Evolutionary conservation across 2,113 vertebrate genomes (phyloP), one percentile per base, ranked within the genome.

Genomic region (Cariama cristata): DNA sequence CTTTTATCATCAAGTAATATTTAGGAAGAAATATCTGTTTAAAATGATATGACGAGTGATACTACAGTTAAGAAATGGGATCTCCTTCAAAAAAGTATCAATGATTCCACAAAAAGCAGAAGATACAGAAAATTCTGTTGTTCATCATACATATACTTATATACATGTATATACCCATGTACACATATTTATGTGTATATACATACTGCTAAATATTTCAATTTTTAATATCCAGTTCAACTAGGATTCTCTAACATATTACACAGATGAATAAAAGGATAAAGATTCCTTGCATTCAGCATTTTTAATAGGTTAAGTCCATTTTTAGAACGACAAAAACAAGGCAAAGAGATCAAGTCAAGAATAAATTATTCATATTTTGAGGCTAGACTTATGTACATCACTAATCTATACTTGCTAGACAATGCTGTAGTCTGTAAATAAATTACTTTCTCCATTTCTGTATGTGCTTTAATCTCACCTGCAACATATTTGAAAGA

Each of bases 61-160:
- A 52, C 30, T 49, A 28, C 2, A 67, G 9, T 8, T 69, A 38
- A 68, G 45, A 85, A 64, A 73, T 1, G 80, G 32, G 17, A 50
- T 40, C 20, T 14, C 59, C 22, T 74, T 74, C 2, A 3, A 76
- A 53, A 90, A 86, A 47, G 12, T 19, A 53, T 40, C 42, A 73
- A 12, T n/a, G 11, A 89, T 35, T 64, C 19, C 40, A 77, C 20
- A 71, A 62, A 86, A 80, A 76, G 45, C 75, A 83, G 45, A 76
- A 17, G 20, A 44, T 4, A 49, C 10, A 4, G 1, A 68, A 72
- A 52, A 72, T 13, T 30, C 32, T 38, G 5, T 12, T 68, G 23
- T 47, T 11, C 28, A 7, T 35, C n/a, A 33, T 5, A 47, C 0
- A 0, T 40, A 55, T 20, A 32, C 24, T 63, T 47, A 86, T 0